Conservation (phyloP, 1,140 invertebrate species). For the Hypsibius dujardini region DNA sequence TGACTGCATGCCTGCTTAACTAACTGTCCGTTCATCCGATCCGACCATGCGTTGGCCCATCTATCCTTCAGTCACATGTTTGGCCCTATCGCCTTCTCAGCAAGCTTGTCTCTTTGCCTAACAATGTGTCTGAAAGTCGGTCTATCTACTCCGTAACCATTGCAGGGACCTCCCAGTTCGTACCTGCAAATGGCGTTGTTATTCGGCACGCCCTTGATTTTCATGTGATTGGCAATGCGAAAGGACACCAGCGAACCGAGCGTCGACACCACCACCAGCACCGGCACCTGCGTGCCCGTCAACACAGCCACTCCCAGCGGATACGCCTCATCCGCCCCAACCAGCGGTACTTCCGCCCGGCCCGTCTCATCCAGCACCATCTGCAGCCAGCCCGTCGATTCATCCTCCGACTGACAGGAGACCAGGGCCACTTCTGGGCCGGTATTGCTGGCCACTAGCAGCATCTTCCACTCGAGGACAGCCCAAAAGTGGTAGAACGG, state of each 20-base stretch:
- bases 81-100: too few relatives aligned
- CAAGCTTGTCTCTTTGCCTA: too few relatives aligned
- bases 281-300: background rate
- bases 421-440: background rate
- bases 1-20: too few relatives aligned
- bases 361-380: conserved; percentile 2
- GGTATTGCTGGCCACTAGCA: conserved; percentile 11
- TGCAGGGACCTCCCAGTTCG: too few relatives aligned
- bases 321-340: background rate
- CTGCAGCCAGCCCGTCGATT: conserved; percentile 11
- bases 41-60: too few relatives aligned
- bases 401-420: background rate
- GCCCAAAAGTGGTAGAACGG: background rate
- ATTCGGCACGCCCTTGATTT: background rate
- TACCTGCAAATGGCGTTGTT: conserved; percentile 15
- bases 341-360: conserved; percentile 8
- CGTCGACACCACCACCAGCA: background rate
- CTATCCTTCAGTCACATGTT: too few relatives aligned
- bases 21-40: too few relatives aligned
- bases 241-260: background rate
- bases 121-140: too few relatives aligned
- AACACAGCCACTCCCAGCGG: background rate
- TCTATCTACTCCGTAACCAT: too few relatives aligned
- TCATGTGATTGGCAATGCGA: background rate
- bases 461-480: conserved; percentile 7